Evolutionary conservation across 2,888 invertebrate genomes (phyloP), one percentile per base, ranked within the genome.

Genomic region (Aphidius colemani): DNA sequence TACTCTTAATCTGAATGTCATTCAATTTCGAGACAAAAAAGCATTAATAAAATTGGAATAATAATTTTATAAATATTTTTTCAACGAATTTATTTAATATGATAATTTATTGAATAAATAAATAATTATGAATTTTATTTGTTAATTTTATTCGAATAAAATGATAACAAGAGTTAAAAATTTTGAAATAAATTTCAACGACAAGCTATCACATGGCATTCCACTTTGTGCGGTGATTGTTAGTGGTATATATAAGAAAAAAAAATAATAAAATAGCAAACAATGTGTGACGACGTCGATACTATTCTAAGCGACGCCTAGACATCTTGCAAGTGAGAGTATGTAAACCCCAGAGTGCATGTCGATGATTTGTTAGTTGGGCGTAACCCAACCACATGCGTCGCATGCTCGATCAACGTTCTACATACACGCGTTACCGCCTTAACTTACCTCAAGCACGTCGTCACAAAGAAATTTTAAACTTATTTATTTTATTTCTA

Each of bases 361-460:
- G 73, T 72, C 73, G 76, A 78, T 79, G 79, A 79, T 79, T 79
- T 79, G 78, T 78, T 75, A 76, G 71, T 71, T 65, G 74, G 77
- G 76, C 78, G 75, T 75, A 71, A 69, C 75, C 61, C 64, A 66
- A 70, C 67, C 70, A 70, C 73, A 67, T 72, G 68, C 70, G 70
- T 73, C 67, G 70, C 70, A 72, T 71, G 75, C 71, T 72, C 73
- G 68, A 73, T 72, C 69, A 67, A 63, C 67, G 68, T 69, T 66
- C 62, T 59, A 62, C 62, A 65, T 56, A 59, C 62, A 59, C 62
- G 50, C 59, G 57, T 62, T 50, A 63, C 30, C 56, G 51, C 65
- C 57, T 57, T 57, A 18, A 46, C n/a, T 46, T n/a, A 30, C 9
- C 57, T 57, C 51, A 51, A 65, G 39, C 57, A 57, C 57, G 30